phyloP scores from a whole-genome alignment of 2,797 vertebrate species.

The Urocyon cinereoargenteus region DNA sequence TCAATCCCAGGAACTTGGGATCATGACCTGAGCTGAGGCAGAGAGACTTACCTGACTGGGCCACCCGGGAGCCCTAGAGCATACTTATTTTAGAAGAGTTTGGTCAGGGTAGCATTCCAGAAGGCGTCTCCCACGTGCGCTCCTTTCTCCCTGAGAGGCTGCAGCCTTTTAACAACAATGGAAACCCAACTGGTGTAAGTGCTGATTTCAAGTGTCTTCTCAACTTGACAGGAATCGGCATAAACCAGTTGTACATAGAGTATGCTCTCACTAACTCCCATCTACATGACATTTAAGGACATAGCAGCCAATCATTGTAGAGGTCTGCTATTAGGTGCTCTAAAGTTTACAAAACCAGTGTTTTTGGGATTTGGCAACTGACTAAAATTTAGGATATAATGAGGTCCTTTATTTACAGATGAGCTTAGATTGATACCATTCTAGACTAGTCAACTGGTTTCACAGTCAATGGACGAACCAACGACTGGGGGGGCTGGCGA shows the following conservation, averaged over 20 bases:
- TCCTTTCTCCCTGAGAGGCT: conserved; percentile 80
- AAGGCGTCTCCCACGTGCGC: conserved; percentile 75
- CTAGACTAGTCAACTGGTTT: accelerated
- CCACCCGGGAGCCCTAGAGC: background rate
- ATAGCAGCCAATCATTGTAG: background rate
- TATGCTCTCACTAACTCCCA: background rate
- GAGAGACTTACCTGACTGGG: background rate
- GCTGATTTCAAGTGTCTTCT: conserved; percentile 17
- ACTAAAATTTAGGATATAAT: background rate
- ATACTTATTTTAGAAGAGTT: conserved; percentile 83
- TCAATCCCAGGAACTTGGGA: background rate
- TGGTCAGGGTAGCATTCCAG: conserved; percentile 83
- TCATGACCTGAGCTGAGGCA: background rate
- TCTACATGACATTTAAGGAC: background rate
- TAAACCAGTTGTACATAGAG: background rate
- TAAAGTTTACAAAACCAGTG: background rate
- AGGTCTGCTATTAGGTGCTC: background rate
- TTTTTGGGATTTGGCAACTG: background rate
- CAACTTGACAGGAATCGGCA: background rate
- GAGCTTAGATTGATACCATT: background rate
- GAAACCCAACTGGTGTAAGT: conserved; percentile 64
- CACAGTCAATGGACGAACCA: background rate
- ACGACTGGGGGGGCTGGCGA: background rate
- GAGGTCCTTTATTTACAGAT: background rate
- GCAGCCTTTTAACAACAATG: conserved; percentile 76